Evolutionary conservation across 2,888 invertebrate species (phyloP), one percentile per base, ranked within the genome.

Genomic region (Melinaea menophilus): DNA sequence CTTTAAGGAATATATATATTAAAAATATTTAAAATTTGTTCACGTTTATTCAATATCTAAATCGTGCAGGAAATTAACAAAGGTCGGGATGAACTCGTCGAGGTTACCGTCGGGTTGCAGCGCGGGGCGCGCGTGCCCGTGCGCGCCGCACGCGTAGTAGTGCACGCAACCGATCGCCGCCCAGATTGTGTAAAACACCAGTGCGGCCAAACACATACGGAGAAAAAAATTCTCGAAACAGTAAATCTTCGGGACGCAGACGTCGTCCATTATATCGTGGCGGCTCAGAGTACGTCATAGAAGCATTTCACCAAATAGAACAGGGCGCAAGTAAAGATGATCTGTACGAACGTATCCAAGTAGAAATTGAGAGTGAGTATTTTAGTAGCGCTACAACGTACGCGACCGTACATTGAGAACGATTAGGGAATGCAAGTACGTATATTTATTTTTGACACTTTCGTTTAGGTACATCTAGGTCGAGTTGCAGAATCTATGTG

Each of bases 301-400:
- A 82, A 82, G 2, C 71, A 68, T 71, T 84, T 85, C 9, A 83
- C 79, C 58, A 85, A 73, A 72, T 81, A 82, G 69, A 85, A 80
- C 31, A 85, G 71, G 0, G 77, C 73, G 70, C 73, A 81, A 2
- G 85, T 84, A 64, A 85, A 84, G 3, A 82, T 5, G 2, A 80
- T 69, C 64, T 85, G 82, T 2, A 84, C 58, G 4, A 84, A 63
- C 12, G 75, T 72, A 47, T 82, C 76, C 2, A 79, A 51, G 7
- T 77, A 78, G 59, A 59, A 13, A 56, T 64, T 61, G n/a, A 2
- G n/a, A 2, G 47, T 61, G 7, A 41, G 33, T 34, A 54, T 48
- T 9, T 35, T 37, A 46, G 62, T 9, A 58, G 34, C 0, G 54
- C 34, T 58, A 45, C 58, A 1, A 3, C 54, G 1, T 46, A n/a